Base-by-base conservation (phyloP, 2,113 vertebrate genomes). In the Phycodurus eques region DNA sequence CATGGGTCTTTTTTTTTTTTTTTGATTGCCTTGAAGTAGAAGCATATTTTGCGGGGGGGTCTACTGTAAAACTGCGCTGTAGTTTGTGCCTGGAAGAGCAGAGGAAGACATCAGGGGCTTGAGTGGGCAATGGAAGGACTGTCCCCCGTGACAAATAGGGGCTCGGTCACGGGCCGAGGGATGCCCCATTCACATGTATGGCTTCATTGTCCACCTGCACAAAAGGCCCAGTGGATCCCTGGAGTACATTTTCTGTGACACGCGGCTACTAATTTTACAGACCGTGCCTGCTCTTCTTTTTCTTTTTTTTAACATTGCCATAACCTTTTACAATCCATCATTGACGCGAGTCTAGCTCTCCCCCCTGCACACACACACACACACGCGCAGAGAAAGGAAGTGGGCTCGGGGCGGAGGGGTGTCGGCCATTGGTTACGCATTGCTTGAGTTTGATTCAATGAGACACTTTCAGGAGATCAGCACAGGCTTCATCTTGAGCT, bases 221-320 rank as follows among this genome's bases (percentile, higher is more conserved):
- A 93, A 93, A 91, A 84, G 82, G 35, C 67, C 87, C 87, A 79
- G 68, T 11, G 74, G 84, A 87, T 76, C 82, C 79, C 66, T 66
- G 80, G 85, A 92, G 86, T 90, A 90, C 76, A 89, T 91, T 88
- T 89, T 89, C 77, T 67, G 69, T 83, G 85, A 89, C 88, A 88
- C 82, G 42, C 73, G 69, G 87, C 80, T 80, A 81, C 88, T 90
- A 84, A 91, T 91, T 92, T 89, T 79, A 78, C 70, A 60, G 73
- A 64, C 60, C 63, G 74, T 73, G 79, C 79, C 73, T 60, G 27
- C 61, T 82, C 11, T 10, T 4, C 22, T 9, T 10, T 59, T 17
- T 60, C 33, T 60, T 33, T 27, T 47, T 31, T 22, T 65, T 22
- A 75, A 64, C 65, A 13, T 81, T 73, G 66, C 74, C 71, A 79